Percentiles rank a stretch among this genome's conserved stretches.
Evolutionary conservation across 2,797 vertebrate genomes (phyloP).

Genomic region (Paramormyrops hopkinsi): DNA sequence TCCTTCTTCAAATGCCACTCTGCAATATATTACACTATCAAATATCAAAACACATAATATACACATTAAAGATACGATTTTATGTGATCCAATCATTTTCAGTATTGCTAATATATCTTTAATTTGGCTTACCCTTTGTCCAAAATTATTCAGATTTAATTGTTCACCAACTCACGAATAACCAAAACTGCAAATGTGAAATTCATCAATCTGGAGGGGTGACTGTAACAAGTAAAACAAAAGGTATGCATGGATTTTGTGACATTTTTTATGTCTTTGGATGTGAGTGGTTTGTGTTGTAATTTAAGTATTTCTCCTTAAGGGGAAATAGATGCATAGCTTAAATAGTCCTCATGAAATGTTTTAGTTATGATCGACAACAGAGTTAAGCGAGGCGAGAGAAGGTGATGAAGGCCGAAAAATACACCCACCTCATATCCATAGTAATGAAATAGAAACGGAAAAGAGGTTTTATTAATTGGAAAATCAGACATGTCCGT

Average conservation of each 20-base stretch:
- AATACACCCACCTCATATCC: neutral
- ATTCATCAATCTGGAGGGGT: neutral
- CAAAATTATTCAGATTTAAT: neutral
- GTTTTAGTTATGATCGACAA: neutral
- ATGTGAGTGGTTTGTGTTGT: neutral
- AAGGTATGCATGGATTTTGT: neutral
- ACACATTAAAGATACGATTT: neutral
- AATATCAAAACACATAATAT: neutral
- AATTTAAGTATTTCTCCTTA: neutral
- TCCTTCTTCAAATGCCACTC: neutral
- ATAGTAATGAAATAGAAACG: neutral
- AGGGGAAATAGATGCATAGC: neutral
- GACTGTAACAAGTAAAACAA: neutral
- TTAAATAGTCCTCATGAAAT: neutral
- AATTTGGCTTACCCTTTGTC: neutral
- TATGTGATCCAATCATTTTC: neutral
- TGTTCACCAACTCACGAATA: neutral
- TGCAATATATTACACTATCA: neutral
- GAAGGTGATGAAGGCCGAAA: neutral
- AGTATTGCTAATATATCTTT: neutral
- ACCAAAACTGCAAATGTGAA: neutral
- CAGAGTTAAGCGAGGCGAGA: neutral
- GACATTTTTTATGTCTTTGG: neutral
- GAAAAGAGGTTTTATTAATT: slow-evolving; percentile 19
- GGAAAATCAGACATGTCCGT: slow-evolving; percentile 14